Evolutionary conservation across 2,797 vertebrate species (phyloP), one percentile per base, ranked within the genome.

Genomic region (Amphiprion clarkii): DNA sequence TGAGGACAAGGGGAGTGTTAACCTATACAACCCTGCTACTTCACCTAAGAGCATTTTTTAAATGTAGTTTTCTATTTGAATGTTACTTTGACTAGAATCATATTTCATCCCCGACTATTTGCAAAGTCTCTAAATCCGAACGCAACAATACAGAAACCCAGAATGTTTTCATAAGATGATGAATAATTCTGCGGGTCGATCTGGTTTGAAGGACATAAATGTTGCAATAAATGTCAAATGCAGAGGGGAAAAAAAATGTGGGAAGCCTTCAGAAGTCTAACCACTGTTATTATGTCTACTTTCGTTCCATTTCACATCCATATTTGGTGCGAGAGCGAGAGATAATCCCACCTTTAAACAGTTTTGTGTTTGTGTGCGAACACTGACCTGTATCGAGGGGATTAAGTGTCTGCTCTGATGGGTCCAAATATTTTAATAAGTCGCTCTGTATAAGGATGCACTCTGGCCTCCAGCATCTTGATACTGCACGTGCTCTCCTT

Each of bases 321-420:
- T 87, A 55, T 89, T 81, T 84, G 81, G 85, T 83, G 55, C 6
- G n/a, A 39, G 31, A 63, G 7, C 6, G 19, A 56, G 54, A 64
- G n/a, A 64, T 73, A 59, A 84, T 78, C 31, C 48, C 8, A 48
- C 51, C 17, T 71, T 71, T 69, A 40, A 81, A 82, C 36, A 27
- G 42, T 39, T 59, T 67, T 48, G 33, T 13, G 19, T 60, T 64
- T 10, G 17, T 39, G 69, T 23, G 42, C 33, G 5, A 56, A 17
- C n/a, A 9, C 2, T 23, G 36, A 71, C 36, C 55, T 48, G 14
- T 4, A 6, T 57, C 2, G 2, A 54, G 53, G n/a, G 44, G 65
- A 81, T 78, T 69, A 82, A 67, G 49, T 27, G 21, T 61, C 53
- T 64, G 36, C 6, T 52, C 67, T 7, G 21, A 67, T 53, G 25